Conservation (phyloP, 2,113 vertebrate genomes). For the Pygoscelis adeliae region DNA sequence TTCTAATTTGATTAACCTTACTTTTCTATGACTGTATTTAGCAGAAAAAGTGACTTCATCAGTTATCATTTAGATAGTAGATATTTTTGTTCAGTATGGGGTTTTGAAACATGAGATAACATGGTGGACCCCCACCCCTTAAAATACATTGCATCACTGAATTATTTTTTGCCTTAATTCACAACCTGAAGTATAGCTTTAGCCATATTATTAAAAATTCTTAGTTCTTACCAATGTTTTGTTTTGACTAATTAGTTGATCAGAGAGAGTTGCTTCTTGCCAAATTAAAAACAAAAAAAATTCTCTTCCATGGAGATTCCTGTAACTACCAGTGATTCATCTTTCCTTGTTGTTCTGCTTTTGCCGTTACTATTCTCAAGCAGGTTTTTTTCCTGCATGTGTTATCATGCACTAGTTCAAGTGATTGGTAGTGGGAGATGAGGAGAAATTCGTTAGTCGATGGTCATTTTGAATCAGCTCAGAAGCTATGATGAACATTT, state of each 20-base stretch:
- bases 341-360: background rate
- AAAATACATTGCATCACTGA: background rate
- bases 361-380: background rate
- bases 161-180: background rate
- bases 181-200: background rate
- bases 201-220: background rate
- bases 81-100: background rate
- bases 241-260: background rate
- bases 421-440: background rate
- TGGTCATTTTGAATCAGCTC: constrained; percentile 55
- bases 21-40: background rate
- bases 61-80: background rate
- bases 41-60: background rate
- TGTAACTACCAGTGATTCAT: background rate
- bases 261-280: background rate
- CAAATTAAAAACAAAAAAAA: background rate
- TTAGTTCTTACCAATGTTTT: background rate
- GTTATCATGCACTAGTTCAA: background rate
- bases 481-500: constrained; percentile 44
- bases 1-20: background rate
- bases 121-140: background rate
- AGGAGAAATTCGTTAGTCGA: constrained; percentile 26
- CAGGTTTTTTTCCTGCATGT: background rate
- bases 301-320: background rate
- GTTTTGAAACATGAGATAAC: background rate